Base-by-base conservation (phyloP, 2,113 vertebrate genomes). In the Murina feae region DNA sequence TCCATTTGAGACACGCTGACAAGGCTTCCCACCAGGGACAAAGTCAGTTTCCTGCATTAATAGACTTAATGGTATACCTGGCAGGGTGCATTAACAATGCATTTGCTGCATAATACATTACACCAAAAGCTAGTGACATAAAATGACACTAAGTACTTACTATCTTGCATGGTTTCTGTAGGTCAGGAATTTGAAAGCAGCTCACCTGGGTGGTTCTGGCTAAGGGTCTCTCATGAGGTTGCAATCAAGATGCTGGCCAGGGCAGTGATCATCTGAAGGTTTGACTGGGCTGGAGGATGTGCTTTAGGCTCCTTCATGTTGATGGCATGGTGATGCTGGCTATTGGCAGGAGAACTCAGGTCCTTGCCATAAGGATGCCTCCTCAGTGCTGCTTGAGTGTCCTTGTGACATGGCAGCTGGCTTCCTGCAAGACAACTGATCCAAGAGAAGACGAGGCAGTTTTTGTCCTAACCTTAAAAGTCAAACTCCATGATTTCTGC, bases 341-440 rank as follows among this genome's bases (percentile, higher is more conserved):
- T 32, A 1, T 78, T 30, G 76, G 28, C 66, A 74, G n/a, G 75
- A 37, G 44, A 47, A 51, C 47, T 84, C 13, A 1, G 17, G 6
- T 49, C 58, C 60, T 28, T 17, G 44, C 30, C 25, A 5, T 13
- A 0, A 0, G 4, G 49, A 16, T 0, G 9, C 78, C 2, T 28
- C 42, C 18, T 8, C 7, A 2, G 39, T 23, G 37, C 42, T 58
- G 7, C n/a, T 17, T 32, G 47, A 66, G 63, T 55, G 37, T 47
- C n/a, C 32, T 49, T 6, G 1, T 58, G 66, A 35, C 23, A 16
- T 8, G 69, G 42, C 17, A 6, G 37, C 30, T 18, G 25, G 42
- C 39, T 71, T 81, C 51, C 35, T n/a, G 39, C 28, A 16, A 53
- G 65, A 23, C 3, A 6, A 35, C 13, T 17, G 75, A 30, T 3